These are phyloP conservation scores for Danio jaintianensis DNA, from an alignment of 2,797 vertebrate species.

Conservation along the genomic window DNA sequence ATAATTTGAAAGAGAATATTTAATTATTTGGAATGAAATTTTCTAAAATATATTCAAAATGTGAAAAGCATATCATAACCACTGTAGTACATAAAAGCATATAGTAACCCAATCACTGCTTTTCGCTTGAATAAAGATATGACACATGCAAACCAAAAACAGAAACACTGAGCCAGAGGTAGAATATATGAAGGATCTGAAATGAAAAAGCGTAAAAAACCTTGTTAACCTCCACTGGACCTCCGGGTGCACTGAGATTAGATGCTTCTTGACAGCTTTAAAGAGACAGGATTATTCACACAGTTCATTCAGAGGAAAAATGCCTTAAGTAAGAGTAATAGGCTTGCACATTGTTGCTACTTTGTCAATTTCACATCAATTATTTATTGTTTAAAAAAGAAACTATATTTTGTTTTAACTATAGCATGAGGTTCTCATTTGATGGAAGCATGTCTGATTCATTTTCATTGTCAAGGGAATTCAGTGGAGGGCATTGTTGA, in stretches of 20 bases:
- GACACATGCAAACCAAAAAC: conserved; percentile 20
- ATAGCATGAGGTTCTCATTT: background rate
- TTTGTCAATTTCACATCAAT: background rate
- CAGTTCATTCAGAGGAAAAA: background rate
- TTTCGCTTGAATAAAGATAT: conserved; percentile 7
- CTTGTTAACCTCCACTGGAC: conserved; percentile 21
- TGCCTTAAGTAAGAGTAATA: background rate
- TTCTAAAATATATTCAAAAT: background rate
- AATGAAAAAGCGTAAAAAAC: conserved; percentile 12
- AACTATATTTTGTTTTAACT: background rate
- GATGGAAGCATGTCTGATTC: conserved; percentile 19
- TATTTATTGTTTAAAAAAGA: background rate
- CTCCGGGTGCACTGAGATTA: background rate
- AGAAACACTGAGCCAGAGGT: conserved; percentile 17
- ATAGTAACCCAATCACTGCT: background rate
- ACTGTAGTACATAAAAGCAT: no score
- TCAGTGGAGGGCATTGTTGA: conserved; percentile 11
- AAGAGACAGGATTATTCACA: conserved; percentile 6
- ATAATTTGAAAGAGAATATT: no score
- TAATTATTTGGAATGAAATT: no score
- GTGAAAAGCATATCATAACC: background rate
- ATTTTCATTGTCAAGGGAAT: conserved; percentile 4
- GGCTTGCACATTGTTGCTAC: background rate
- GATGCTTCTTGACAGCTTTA: conserved; percentile 26
- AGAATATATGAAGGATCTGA: background rate